Base-by-base conservation (phyloP, 1,140 invertebrate species). In the Parasteatoda tepidariorum region DNA sequence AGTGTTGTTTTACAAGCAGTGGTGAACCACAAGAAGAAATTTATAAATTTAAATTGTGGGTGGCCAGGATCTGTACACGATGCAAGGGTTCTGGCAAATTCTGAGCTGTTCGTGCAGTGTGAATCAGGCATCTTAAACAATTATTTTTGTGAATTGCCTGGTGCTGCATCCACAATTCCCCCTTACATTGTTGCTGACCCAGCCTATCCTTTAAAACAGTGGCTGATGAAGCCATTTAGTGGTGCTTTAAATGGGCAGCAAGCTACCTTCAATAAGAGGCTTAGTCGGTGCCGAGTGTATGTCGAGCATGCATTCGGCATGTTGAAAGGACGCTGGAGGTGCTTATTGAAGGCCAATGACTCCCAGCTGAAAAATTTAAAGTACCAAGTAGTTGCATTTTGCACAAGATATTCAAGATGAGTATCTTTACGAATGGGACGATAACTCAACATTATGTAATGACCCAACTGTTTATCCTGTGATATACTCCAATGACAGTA, bases 1-100 rank as follows among this genome's bases (percentile, higher is more conserved):
- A 66, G 62, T 28, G 22, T 66, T 30, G 28, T 66, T 5, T 9
- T 66, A 22, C 62, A 66, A 33, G 62, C 62, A 9, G 28, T 30
- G 6, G 62, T 66, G 6, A 13, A 26, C 31, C 24, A 26, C 9
- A 66, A 26, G 9, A 30, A 66, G 9, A 66, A 66, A 66, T 66
- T 66, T n/a, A 66, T 33, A 4, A 66, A 66, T 66, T 24, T 66
- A 11, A 66, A 66, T 66, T 26, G 28, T 66, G 62, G 62, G 6
- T 66, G 62, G 62, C 62, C 28, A 13, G 62, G 62, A 66, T 66
- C 24, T 9, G 62, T 66, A 7, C 62, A 66, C 28, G 62, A 66
- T 30, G 62, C 62, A 11, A 66, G 62, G 22, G 62, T 66, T 31
- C n/a, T 66, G 28, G 22, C 6, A 28, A 66, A 66, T 30, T 31